Conservation (phyloP, 2,888 invertebrate species). For the Himalopsyche kuldschensis region DNA sequence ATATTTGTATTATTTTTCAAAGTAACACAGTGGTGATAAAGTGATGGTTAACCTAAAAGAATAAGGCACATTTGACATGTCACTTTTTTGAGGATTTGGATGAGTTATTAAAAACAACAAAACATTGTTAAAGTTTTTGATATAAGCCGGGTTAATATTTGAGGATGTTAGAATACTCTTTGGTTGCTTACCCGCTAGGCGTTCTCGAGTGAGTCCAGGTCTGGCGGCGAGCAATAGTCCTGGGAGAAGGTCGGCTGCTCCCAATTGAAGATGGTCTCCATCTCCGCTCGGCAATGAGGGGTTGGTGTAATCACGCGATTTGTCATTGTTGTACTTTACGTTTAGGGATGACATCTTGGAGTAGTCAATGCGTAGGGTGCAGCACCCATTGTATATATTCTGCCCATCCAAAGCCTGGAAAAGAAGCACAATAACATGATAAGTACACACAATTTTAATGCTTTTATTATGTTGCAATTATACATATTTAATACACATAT, state of each 20-base stretch:
- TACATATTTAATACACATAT: no score
- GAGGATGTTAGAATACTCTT: neutral
- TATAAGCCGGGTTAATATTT: no score
- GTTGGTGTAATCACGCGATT: constrained; percentile 98
- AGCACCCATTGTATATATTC: constrained; percentile 99
- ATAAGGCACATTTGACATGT: no score
- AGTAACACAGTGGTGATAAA: neutral
- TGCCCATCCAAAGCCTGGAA: constrained; percentile 91
- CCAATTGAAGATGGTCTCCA: constrained; percentile 66
- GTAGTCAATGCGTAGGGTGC: constrained; percentile 98
- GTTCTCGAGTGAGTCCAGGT: constrained; percentile 55
- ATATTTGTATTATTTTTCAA: neutral
- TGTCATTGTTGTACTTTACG: constrained; percentile 99
- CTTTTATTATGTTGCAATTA: no score
- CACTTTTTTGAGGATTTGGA: no score
- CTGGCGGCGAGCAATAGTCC: constrained; percentile 59
- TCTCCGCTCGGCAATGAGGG: constrained; percentile 96
- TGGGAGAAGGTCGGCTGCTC: constrained; percentile 65
- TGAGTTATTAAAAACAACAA: no score
- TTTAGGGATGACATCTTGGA: constrained; percentile 97
- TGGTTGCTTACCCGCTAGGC: constrained; percentile 50
- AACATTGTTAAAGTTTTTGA: no score
- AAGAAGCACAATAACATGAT: constrained; percentile 17
- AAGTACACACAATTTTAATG: neutral
- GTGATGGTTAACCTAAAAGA: no score